phyloP scores from a whole-genome alignment of 64 coral and sea anemone genomes.

The Stichodactyla mertensii region DNA sequence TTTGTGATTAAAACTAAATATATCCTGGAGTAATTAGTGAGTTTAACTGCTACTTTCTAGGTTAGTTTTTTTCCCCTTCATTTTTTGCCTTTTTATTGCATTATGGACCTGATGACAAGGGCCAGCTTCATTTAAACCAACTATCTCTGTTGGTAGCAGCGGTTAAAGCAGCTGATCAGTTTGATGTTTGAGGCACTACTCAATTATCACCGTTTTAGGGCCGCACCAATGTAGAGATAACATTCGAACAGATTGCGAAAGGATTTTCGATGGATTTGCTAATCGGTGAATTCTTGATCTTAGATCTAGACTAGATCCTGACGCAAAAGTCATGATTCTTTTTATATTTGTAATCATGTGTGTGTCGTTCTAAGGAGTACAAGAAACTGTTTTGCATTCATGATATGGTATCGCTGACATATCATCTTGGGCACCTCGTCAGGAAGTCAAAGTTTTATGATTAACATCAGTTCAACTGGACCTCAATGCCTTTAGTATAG shows the following conservation, averaged over 20 bases:
- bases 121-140: too few relatives aligned
- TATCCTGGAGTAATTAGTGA: not conserved
- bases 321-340: not conserved
- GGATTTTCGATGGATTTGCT: not conserved
- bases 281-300: not conserved
- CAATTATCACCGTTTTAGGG: slow-evolving; percentile 5
- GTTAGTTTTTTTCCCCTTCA: not conserved
- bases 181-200: not conserved
- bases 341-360: not conserved
- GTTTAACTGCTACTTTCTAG: not conserved
- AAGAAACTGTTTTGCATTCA: not conserved
- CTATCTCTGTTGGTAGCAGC: not conserved
- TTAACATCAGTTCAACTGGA: not conserved
- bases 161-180: not conserved
- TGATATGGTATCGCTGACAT: not conserved
- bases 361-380: not conserved
- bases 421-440: not conserved
- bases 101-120: too few relatives aligned
- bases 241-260: not conserved
- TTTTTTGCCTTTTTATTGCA: not conserved
- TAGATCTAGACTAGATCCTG: not conserved
- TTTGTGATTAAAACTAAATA: not conserved
- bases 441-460: not conserved
- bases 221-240: not conserved
- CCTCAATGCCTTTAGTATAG: not conserved